Base-by-base conservation (phyloP, 2,888 invertebrate species). In the Galerucella nymphaeae region DNA sequence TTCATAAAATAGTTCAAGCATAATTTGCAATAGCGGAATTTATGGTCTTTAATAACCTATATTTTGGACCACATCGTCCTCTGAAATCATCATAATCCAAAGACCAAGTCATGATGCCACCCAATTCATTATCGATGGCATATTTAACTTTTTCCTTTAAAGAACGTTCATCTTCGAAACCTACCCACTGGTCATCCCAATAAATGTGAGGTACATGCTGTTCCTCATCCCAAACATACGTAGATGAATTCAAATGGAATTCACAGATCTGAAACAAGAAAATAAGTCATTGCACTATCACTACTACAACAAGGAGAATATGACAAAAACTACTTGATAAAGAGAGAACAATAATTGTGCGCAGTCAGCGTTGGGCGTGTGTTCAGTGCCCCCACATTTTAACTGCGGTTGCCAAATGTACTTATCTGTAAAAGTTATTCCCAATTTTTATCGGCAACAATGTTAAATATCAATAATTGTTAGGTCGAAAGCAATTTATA, bases 51-150 rank as follows among this genome's bases (percentile, higher is more conserved):
- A 81, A 70, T 20, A 82, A 65, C 5, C 77, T 80, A 75, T 82
- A 81, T 53, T 67, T 73, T 23, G 86, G 86, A 5, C 74, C 78
- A 77, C 93, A 93, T 0, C 82, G 76, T 0, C 91, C 92, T 11
- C 82, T 86, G 80, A 93, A 93, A 81, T 94, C 94, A 80, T 94
- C 94, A 11, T 92, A 92, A 80, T 94, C 94, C 14, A 94, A 88
- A 64, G 93, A 92, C 94, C 94, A 94, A 0, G 92, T 81, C 93
- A 94, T 93, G 0, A 89, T 87, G 18, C 93, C 94, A 65, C 87
- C 88, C 72, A 90, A 74, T 16, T 78, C 74, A 42, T 80, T 79
- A 0, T 76, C 73, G 14, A 75, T 72, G 5, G 81, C 82, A 42
- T 78, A 82, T 5, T 80, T 68, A 0, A 87, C 87, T 85, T 91